These are phyloP conservation scores for Lamellibrachia columna DNA, from an alignment of 2,888 invertebrate genomes.

Conservation along the genomic window DNA sequence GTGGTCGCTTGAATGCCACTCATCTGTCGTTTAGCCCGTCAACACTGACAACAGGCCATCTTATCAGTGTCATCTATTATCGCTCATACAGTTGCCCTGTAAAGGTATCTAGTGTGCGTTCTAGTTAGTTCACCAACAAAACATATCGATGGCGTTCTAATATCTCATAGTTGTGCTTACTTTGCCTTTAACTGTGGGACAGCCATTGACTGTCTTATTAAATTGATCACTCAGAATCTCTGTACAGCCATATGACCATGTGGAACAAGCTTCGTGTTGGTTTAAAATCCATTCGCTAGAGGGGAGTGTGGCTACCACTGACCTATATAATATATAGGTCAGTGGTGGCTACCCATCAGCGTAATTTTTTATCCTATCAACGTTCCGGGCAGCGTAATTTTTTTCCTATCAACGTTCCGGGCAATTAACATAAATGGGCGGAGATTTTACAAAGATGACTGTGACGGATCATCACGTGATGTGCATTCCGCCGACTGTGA, in stretches of 20 bases:
- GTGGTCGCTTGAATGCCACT: too few species aligned
- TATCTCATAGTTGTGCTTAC: neutral
- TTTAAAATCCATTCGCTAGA: neutral
- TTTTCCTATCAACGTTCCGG: too few species aligned
- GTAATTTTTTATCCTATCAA: too few species aligned
- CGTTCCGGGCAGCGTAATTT: too few species aligned
- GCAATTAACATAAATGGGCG: too few species aligned
- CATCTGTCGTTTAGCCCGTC: neutral
- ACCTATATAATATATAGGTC: neutral
- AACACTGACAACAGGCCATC: neutral
- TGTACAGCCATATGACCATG: neutral
- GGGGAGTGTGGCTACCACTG: neutral
- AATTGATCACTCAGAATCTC: neutral
- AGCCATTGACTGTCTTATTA: neutral
- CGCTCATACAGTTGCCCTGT: neutral
- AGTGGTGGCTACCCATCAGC: neutral
- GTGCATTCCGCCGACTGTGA: too few species aligned
- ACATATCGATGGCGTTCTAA: neutral
- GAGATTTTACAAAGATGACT: too few species aligned
- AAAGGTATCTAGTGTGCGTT: neutral
- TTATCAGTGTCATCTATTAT: neutral
- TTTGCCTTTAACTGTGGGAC: conserved; percentile 16
- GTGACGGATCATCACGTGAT: too few species aligned
- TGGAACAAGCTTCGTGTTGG: neutral
- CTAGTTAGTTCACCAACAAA: neutral